Conservation (phyloP, 2,888 invertebrate species). For the Cephus pulcher region DNA sequence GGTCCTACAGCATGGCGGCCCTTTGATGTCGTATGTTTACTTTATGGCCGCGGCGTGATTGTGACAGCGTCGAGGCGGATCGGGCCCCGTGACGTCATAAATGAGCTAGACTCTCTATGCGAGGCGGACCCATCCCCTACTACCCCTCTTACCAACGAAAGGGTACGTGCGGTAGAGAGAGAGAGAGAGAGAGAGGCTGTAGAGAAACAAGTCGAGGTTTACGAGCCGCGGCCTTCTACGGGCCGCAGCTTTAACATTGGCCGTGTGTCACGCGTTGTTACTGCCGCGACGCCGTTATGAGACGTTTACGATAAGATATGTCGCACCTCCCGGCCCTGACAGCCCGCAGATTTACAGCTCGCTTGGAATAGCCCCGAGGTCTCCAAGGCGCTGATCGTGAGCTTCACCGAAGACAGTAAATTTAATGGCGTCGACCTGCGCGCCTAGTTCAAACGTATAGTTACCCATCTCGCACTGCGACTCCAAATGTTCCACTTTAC, state of each 20-base stretch:
- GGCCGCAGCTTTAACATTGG: slow-evolving; percentile 47
- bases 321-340: slow-evolving; percentile 56
- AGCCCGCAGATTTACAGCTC: slow-evolving; percentile 52
- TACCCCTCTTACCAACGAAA: slow-evolving; percentile 18
- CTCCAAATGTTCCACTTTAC: neutral
- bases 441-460: neutral
- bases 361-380: slow-evolving; percentile 7
- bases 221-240: slow-evolving; percentile 45
- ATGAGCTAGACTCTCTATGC: slow-evolving; percentile 26
- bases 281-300: slow-evolving; percentile 57
- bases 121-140: neutral
- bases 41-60: slow-evolving; percentile 49
- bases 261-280: slow-evolving; percentile 62
- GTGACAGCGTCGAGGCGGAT: slow-evolving; percentile 42
- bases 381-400: neutral
- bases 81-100: slow-evolving; percentile 42
- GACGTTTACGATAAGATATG: slow-evolving; percentile 64
- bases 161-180: slow-evolving; percentile 28
- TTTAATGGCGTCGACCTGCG: neutral
- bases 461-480: neutral
- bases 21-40: slow-evolving; percentile 54
- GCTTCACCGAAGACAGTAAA: neutral
- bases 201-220: slow-evolving; percentile 42
- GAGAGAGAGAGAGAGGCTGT: slow-evolving; percentile 20
- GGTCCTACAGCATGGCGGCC: slow-evolving; percentile 28